Evolutionary conservation across 2,797 vertebrate genomes (phyloP), one percentile per base, ranked within the genome.

Genomic region (Chlorospingus flavigularis): DNA sequence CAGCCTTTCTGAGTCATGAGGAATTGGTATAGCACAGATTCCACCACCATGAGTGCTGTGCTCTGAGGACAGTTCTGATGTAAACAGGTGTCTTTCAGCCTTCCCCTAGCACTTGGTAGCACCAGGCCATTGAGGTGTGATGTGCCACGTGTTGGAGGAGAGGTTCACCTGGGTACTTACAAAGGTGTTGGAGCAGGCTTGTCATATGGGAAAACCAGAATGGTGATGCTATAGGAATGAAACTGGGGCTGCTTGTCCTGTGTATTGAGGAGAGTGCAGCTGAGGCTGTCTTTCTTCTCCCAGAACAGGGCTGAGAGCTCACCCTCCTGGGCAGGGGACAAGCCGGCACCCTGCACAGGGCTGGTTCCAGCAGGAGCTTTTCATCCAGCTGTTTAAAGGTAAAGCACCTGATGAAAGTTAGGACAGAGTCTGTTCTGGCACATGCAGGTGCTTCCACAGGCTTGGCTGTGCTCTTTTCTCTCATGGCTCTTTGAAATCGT

Each of bases 111-210:
- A 10, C 9, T 0, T 43, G 5, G 10, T 5, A 2, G 60, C n/a
- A 9, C 33, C 10, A n/a, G 31, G 35, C 30, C 7, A 1, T 37
- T 0, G 6, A 42, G 50, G 50, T 65, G 26, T 13, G 57, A 0
- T 0, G 7, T 67, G 60, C 42, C 30, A 23, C 0, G n/a, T 23
- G n/a, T 42, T 62, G 33, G 17, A 65, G 60, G 24, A 65, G n/a
- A 26, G 17, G 5, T 39, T 79, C 14, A 35, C 58, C 6, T 24
- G 26, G 26, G 48, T 68, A 13, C 53, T 82, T 72, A 8, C 3
- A 11, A 6, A 39, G 20, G 19, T 26, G 35, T 24, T 55, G 17
- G 37, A n/a, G 28, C n/a, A 65, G n/a, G 50, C 11, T 28, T 47
- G 66, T 62, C 28, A 9, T 47, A 26, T 61, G 35, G n/a, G n/a